These are phyloP conservation scores for Balanococcus diminutus DNA, from an alignment of 2,888 invertebrate genomes.

Conservation along the genomic window DNA sequence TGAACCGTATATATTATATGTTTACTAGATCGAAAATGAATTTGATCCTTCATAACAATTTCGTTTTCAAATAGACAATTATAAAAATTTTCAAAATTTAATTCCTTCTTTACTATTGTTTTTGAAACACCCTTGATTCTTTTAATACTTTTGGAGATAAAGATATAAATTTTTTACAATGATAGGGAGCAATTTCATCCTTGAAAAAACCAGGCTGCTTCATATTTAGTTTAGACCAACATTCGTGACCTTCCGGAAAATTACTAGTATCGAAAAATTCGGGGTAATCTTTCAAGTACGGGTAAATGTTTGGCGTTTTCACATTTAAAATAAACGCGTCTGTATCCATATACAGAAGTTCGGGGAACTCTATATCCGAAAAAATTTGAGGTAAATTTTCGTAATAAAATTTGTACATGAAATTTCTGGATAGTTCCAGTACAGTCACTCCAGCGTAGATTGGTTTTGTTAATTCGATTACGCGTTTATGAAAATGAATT, in stretches of 20 bases:
- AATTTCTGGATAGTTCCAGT: neutral
- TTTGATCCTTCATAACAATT: neutral
- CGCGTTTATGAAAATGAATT: neutral
- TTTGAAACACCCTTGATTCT: neutral
- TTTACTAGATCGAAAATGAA: neutral
- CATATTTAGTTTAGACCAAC: neutral
- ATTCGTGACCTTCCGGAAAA: neutral
- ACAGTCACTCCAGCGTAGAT: neutral
- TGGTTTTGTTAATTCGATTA: neutral
- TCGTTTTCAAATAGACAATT: neutral
- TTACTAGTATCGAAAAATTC: neutral
- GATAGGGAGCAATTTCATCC: neutral
- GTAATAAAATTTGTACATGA: neutral
- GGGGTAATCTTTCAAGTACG: neutral
- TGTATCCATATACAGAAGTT: neutral
- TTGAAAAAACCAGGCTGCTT: neutral
- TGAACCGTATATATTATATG: neutral
- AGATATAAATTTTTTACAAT: neutral
- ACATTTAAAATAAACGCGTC: neutral
- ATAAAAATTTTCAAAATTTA: neutral
- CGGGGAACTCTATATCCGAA: neutral
- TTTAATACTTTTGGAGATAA: neutral
- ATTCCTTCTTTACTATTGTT: neutral
- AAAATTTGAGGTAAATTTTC: neutral
- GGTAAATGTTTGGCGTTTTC: neutral